Percentiles rank a stretch among this genome's conserved stretches.
These are phyloP conservation scores for Pantherophis vulpinus DNA, from an alignment of 2,797 vertebrate species.

Conservation along the genomic window DNA sequence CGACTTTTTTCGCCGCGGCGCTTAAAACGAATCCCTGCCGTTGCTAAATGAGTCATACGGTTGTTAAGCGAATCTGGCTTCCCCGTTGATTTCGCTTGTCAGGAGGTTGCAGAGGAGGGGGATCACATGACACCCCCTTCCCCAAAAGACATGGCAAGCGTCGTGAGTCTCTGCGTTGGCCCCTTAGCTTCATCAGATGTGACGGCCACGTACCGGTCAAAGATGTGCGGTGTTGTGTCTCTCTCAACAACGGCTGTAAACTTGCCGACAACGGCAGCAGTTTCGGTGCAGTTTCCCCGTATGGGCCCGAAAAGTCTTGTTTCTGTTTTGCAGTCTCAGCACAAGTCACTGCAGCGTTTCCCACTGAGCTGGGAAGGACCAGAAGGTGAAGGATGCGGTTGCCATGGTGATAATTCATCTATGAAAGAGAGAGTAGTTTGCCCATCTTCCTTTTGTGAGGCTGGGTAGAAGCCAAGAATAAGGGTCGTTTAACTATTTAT, in stretches of 20 bases:
- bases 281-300: slow-evolving; percentile 40
- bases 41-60: too few relatives aligned
- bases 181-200: slow-evolving; percentile 9
- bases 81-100: too few relatives aligned
- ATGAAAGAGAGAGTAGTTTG: slow-evolving; percentile 43
- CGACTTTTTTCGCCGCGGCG: too few relatives aligned
- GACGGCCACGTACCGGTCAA: neutral
- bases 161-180: rapidly evolving
- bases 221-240: neutral
- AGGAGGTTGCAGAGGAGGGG: too few relatives aligned
- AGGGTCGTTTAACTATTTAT: neutral
- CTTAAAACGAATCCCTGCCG: too few relatives aligned
- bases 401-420: slow-evolving; percentile 68
- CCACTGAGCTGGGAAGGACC: slow-evolving; percentile 54
- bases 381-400: slow-evolving; percentile 64
- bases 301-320: slow-evolving; percentile 6
- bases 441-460: slow-evolving; percentile 26
- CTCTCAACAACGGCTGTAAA: neutral
- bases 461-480: slow-evolving; percentile 4
- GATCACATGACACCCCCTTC: too few relatives aligned
- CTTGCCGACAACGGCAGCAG: slow-evolving; percentile 46
- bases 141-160: too few relatives aligned
- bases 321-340: slow-evolving; percentile 72
- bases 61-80: too few relatives aligned
- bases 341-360: slow-evolving; percentile 72